A percentile compares a stretch with the other conserved stretches of the same genome.
These are phyloP conservation scores for Limnothrissa miodon DNA, from an alignment of 2,113 vertebrate genomes.

Conservation along the genomic window DNA sequence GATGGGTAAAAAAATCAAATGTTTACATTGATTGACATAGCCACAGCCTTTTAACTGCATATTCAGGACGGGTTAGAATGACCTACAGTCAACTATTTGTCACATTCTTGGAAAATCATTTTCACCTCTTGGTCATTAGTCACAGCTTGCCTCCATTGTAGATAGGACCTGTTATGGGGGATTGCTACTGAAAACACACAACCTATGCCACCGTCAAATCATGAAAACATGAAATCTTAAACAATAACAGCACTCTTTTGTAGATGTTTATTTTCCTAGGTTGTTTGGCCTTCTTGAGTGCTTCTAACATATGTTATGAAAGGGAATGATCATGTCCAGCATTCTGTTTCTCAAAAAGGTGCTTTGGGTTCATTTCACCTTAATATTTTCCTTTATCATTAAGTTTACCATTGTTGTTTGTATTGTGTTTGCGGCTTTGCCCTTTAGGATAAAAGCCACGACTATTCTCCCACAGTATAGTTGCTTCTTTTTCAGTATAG, in stretches of 20 bases:
- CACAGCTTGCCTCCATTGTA: conserved; percentile 40
- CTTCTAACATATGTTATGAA: neutral
- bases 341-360: neutral
- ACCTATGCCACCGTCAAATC: conserved; percentile 18
- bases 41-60: neutral
- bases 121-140: conserved; percentile 42
- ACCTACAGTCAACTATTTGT: neutral
- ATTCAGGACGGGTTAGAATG: neutral
- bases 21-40: neutral
- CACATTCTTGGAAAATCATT: conserved; percentile 50
- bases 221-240: neutral
- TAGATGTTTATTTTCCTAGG: neutral
- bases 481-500: neutral
- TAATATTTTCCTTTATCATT: neutral
- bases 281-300: neutral
- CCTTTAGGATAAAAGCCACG: no score
- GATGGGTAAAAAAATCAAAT: neutral
- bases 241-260: neutral
- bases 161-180: neutral
- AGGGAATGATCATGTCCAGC: neutral
- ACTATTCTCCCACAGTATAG: no score
- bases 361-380: neutral
- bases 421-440: neutral
- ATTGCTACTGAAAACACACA: neutral
- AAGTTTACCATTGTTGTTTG: no score